Conservation (phyloP, 1,140 invertebrate species). For the Homarus americanus region DNA sequence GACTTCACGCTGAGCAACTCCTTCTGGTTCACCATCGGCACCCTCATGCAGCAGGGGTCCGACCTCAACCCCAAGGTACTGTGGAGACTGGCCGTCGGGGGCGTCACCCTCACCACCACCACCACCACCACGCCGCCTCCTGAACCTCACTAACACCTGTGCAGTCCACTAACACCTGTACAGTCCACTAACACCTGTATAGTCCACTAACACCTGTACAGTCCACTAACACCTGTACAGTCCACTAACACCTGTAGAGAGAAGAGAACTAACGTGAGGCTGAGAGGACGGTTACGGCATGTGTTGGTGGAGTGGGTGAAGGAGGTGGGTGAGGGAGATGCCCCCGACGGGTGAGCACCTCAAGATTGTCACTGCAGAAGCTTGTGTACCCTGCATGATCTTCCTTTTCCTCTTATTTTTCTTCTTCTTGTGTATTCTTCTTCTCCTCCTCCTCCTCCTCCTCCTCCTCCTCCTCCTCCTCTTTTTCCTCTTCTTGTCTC, state of each 20-base stretch:
- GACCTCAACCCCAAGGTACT: slow-evolving; percentile 91
- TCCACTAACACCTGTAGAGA: not conserved
- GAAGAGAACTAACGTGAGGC: not conserved
- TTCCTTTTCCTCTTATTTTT: no score
- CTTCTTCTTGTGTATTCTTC: no score
- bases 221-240: no score
- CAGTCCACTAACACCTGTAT: not conserved
- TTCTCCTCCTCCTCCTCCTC: no score
- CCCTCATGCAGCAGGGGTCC: slow-evolving; percentile 95
- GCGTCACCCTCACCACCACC: not conserved
- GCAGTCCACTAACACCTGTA: not conserved
- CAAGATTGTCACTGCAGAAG: no score
- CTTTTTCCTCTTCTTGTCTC: no score
- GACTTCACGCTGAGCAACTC: slow-evolving; percentile 95
- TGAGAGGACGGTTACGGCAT: not conserved
- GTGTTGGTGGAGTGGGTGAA: not conserved
- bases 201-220: not conserved
- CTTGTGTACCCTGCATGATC: no score
- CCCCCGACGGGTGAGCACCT: no score
- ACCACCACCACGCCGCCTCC: not conserved
- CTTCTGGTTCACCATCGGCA: slow-evolving; percentile 97
- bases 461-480: no score
- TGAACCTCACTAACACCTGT: not conserved
- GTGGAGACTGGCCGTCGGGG: slow-evolving; percentile 29
- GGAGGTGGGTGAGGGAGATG: not conserved